Evolutionary conservation across 2,797 vertebrate genomes (phyloP), one percentile per base, ranked within the genome.

Genomic region (Helicolenus hilgendorfi): DNA sequence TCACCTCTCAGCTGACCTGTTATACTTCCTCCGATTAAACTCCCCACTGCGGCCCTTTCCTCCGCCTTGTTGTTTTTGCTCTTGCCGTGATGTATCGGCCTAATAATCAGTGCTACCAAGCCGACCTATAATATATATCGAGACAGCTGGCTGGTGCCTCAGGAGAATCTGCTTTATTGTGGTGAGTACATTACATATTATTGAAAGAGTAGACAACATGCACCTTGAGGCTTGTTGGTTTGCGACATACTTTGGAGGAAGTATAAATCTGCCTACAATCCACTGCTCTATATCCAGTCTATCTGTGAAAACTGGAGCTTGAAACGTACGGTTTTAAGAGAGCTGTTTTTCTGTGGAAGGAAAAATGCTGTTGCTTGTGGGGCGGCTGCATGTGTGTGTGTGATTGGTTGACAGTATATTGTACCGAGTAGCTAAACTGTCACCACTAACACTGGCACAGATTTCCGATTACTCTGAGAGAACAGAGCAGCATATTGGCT

Each of bases 101-200:
- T 94, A 96, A 97, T 96, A 96, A 95, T 88, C 84, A 72, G 72
- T 26, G 72, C 72, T 77, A 89, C 93, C 72, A 58, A 81, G 77
- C 69, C 9, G n/a, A 87, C 82, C 79, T 8, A 86, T 81, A 89
- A 91, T 93, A 92, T 93, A 92, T 92, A 94, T 60, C 29, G n/a
- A 73, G 88, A 72, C 88, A 89, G 67, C 78, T 38, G 71, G 59
- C 6, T 8, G 35, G 79, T 36, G 84, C 82, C 93, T 83, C 24
- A 77, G 90, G 92, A 91, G 79, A 72, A 71, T 73, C 77, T 73
- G 41, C 78, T 92, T 92, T 93, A 87, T 89, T 74, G 88, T 65
- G 65, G 68, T 27, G 84, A 94, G 91, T 90, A 84, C 88, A 91
- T 92, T 88, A 91, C 84, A 76, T 91, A 87, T 91, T 92, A 94